These are phyloP conservation scores for Onychomys leucogaster DNA, from an alignment of 2,797 vertebrate genomes.

Conservation along the genomic window DNA sequence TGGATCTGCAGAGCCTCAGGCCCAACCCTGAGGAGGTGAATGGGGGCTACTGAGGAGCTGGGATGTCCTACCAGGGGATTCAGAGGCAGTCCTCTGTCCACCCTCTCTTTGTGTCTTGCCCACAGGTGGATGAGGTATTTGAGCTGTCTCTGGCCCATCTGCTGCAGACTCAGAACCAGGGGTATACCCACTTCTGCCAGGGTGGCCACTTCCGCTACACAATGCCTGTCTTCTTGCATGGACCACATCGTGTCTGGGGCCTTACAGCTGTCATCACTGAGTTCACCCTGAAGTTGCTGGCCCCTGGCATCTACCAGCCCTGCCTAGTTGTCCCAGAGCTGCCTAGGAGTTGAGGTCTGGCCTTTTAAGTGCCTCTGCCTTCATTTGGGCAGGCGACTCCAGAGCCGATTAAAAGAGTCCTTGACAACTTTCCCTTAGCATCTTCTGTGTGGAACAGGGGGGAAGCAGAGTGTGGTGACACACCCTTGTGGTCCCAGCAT, in stretches of 20 bases:
- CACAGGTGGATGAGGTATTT: slow-evolving; percentile 94
- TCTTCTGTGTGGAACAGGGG: not conserved
- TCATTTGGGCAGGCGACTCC: too few relatives aligned
- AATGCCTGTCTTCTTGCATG: slow-evolving; percentile 92
- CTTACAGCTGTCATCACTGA: slow-evolving; percentile 93
- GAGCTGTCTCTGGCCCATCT: slow-evolving; percentile 92
- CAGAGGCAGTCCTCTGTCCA: not conserved
- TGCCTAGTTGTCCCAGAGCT: not conserved
- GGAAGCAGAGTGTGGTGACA: not conserved
- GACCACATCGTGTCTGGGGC: slow-evolving; percentile 94
- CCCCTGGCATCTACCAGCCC: slow-evolving; percentile 75
- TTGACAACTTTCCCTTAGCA: not conserved
- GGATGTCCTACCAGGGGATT: rapidly evolving
- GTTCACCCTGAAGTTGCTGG: slow-evolving; percentile 89
- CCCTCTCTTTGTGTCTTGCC: not conserved
- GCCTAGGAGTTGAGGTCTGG: not conserved
- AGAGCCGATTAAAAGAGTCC: slow-evolving; percentile 65
- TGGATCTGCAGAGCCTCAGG: slow-evolving; percentile 90
- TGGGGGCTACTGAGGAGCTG: rapidly evolving
- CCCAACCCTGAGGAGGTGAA: slow-evolving; percentile 94
- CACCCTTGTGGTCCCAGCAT: not conserved
- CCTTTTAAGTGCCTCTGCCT: rapidly evolving
- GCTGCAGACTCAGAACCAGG: slow-evolving; percentile 90
- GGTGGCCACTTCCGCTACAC: slow-evolving; percentile 91
- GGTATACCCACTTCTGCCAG: slow-evolving; percentile 94